Conservation (phyloP, 2,113 vertebrate species). For the Silurus glanis region DNA sequence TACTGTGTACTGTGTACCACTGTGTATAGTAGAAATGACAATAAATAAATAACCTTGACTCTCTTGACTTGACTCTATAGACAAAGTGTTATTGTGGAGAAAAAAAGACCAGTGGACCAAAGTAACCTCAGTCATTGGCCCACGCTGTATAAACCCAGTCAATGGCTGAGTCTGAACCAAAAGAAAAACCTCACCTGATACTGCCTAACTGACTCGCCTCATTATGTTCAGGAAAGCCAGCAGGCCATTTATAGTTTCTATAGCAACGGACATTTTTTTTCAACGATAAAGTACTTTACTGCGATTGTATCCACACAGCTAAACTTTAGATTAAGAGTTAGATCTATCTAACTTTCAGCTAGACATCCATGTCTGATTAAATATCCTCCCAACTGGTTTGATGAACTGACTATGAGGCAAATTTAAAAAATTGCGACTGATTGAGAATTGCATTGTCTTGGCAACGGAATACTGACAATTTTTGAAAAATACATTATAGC, state of each 20-base stretch:
- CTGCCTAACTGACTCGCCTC: not conserved
- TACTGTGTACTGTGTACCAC: too few relatives aligned
- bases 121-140: conserved; percentile 21
- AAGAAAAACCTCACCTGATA: conserved; percentile 26
- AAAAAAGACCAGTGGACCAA: not conserved
- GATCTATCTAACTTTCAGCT: not conserved
- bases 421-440: too few relatives aligned
- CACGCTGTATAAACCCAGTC: not conserved
- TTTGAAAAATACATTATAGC: too few relatives aligned
- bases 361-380: not conserved
- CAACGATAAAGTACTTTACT: not conserved
- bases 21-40: too few relatives aligned
- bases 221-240: not conserved
- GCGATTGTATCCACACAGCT: not conserved
- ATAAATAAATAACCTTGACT: too few relatives aligned
- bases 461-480: too few relatives aligned
- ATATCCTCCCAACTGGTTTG: not conserved
- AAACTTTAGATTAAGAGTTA: not conserved
- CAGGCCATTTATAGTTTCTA: conserved; percentile 13
- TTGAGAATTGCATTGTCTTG: too few relatives aligned
- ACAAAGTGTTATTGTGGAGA: not conserved
- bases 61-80: too few relatives aligned
- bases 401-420: too few relatives aligned
- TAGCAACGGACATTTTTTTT: not conserved
- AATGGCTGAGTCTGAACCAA: not conserved